These are phyloP conservation scores for Tapera naevia DNA, from an alignment of 2,797 vertebrate genomes.

Conservation along the genomic window DNA sequence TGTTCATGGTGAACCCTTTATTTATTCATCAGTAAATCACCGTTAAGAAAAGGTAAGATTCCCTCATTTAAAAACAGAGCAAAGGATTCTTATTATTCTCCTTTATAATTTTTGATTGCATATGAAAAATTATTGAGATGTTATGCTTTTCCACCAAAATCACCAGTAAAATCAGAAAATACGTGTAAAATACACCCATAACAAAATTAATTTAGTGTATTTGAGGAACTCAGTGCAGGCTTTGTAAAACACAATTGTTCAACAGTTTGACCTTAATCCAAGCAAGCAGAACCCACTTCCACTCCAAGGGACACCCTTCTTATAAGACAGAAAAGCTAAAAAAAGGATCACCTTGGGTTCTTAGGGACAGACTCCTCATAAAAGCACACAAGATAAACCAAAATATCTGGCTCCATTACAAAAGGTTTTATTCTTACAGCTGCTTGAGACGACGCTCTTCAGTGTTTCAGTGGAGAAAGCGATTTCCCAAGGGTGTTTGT, in stretches of 20 bases:
- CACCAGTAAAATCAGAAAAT: neutral
- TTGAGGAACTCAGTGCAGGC: neutral
- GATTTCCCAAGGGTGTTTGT: neutral
- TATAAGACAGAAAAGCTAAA: neutral
- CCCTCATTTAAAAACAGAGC: neutral
- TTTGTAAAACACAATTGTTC: neutral
- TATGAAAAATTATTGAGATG: neutral
- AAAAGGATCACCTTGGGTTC: neutral
- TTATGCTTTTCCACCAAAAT: neutral
- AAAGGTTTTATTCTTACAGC: conserved; percentile 7
- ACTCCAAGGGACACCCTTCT: neutral
- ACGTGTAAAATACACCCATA: neutral
- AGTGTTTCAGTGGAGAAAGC: neutral
- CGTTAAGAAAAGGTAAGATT: neutral
- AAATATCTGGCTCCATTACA: neutral
- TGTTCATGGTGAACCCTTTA: neutral
- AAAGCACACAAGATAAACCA: neutral
- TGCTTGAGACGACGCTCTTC: neutral
- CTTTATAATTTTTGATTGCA: neutral
- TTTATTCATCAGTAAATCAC: neutral
- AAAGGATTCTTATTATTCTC: neutral
- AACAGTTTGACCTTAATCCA: neutral
- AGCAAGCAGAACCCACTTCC: neutral
- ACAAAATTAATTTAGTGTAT: neutral
- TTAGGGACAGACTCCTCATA: neutral